Evolutionary conservation across 1,140 invertebrate genomes (phyloP).

Genomic region (Conus ventricosus): DNA sequence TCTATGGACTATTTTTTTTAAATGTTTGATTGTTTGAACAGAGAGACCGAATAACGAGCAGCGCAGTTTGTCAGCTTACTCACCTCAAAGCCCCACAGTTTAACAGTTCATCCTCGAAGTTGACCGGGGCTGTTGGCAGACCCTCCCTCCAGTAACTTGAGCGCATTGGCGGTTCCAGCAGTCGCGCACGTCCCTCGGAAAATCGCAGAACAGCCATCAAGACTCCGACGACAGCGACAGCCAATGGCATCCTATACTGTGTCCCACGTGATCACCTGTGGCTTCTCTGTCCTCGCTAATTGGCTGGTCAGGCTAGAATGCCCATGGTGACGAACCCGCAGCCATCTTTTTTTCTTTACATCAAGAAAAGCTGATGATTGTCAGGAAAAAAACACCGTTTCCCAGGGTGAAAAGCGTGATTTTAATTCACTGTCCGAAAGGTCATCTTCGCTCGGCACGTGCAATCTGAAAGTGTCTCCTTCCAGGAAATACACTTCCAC

Average conservation of each 20-base stretch:
- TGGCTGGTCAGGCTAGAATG: too few relatives aligned
- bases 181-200: constrained; percentile 82
- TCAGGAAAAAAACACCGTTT: neutral
- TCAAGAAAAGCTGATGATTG: neutral
- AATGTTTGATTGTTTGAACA: neutral
- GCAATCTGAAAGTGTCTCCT: neutral
- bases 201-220: constrained; percentile 12
- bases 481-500: too few relatives aligned
- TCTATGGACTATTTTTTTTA: too few relatives aligned
- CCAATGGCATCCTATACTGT: neutral
- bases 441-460: neutral
- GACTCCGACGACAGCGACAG: neutral
- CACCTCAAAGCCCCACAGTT: constrained; percentile 86
- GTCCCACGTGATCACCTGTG: neutral
- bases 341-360: neutral
- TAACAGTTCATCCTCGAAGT: constrained; percentile 93
- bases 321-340: neutral
- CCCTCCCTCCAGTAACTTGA: constrained; percentile 96
- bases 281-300: neutral
- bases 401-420: neutral
- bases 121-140: constrained; percentile 84
- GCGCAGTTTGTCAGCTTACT: constrained; percentile 11
- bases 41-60: too few relatives aligned
- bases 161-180: constrained; percentile 91
- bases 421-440: neutral